Evolutionary conservation across 2,797 vertebrate species (phyloP), one percentile per base, ranked within the genome.

Genomic region (Myripristis murdjan): DNA sequence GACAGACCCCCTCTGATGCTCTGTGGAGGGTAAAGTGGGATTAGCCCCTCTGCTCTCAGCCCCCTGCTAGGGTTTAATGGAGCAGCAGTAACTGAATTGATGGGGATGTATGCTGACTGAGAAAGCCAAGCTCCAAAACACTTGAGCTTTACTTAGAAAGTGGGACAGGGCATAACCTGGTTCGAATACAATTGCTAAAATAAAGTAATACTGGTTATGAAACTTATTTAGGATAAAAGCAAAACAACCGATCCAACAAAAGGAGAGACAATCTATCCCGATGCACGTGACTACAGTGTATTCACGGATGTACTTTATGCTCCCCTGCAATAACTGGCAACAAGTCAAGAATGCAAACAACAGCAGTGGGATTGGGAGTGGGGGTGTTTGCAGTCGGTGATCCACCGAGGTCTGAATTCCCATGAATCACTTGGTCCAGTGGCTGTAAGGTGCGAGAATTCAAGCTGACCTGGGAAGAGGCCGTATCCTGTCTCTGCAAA

Each of bases 1-100:
- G 74, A 71, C 69, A 84, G 87, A 80, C 88, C 79, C 81, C 85
- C 83, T 67, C 28, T 39, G 51, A 84, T 44, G 80, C 73, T 82
- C 59, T 89, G 69, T 82, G 73, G 84, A 87, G 91, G 90, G 84
- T 91, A 90, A 89, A 91, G 89, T 77, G 16, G 89, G 91, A 93
- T 93, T 92, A 92, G 82, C 73, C 77, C 67, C 70, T 1, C 72
- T 56, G 71, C 69, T 80, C 44, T 58, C 88, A 83, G 82, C 88
- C 70, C 63, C 84, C 83, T 51, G 89, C 85, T 73, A 84, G 75
- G 79, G 74, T 87, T 89, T 91, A 92, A 91, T 92, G 88, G 91
- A 89, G 84, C 89, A 90, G 66, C 81, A 87, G 70, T 80, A 88
- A 89, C 79, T 84, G 86, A 81, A 90, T 51, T 88, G 83, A 89